These are phyloP conservation scores for Drosophila malerkotliana DNA, from an alignment of 1,140 invertebrate species.

Conservation along the genomic window DNA sequence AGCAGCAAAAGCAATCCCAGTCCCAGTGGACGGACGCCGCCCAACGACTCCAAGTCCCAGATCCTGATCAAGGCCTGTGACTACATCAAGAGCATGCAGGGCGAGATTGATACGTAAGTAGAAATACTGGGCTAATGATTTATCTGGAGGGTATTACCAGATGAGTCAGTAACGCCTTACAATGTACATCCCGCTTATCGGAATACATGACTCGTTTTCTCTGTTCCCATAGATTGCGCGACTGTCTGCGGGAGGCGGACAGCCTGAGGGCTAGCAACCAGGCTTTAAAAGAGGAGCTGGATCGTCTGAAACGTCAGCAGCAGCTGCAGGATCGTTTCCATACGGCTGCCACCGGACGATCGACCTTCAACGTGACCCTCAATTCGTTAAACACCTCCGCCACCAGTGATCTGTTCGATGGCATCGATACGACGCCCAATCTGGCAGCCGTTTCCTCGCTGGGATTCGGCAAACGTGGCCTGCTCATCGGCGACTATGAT, in stretches of 20 bases:
- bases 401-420: conserved; percentile 71
- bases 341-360: conserved; percentile 44
- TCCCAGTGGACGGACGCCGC: conserved; percentile 69
- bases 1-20: conserved; percentile 42
- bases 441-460: conserved; percentile 60
- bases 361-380: conserved; percentile 67
- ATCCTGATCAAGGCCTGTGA: conserved; percentile 98
- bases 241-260: conserved; percentile 76
- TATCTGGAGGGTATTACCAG: not conserved
- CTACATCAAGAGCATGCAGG: conserved; percentile 94
- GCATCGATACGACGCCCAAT: conserved; percentile 61
- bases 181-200: not conserved
- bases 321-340: conserved; percentile 65
- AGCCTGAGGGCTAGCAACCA: conserved; percentile 73
- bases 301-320: conserved; percentile 64
- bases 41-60: conserved; percentile 95
- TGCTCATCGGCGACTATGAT: conserved; percentile 75
- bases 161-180: not conserved
- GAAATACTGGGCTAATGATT: too few relatives aligned
- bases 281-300: conserved; percentile 66
- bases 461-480: conserved; percentile 74
- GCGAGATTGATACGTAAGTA: conserved; percentile 88
- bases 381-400: conserved; percentile 72
- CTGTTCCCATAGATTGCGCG: conserved; percentile 81
- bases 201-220: conserved; percentile 11